Evolutionary conservation across 1,140 invertebrate species (phyloP), one percentile per base, ranked within the genome.

Genomic region (Drosophila setifemur): DNA sequence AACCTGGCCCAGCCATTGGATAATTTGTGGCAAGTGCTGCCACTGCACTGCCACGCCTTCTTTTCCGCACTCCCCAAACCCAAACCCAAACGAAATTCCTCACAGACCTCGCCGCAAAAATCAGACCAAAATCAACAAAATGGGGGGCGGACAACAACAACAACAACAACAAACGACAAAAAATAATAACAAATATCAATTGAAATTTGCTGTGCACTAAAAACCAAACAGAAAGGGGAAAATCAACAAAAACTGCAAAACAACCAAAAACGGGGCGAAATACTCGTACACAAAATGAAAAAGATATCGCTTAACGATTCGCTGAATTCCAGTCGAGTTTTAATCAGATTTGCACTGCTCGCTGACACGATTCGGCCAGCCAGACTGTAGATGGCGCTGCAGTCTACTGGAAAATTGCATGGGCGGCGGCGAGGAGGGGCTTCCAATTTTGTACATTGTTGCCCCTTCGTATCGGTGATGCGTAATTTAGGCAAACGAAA

Each of bases 11-110:
- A 48, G 16, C 28, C 45, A 60, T 45, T 63, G 69, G 69, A 72
- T 72, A 73, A 73, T 72, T 72, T 72, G 69, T 64, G 58, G 67
- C 67, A 71, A 71, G 66, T 71, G 49, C 68, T n/a, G n/a, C n/a
- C n/a, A 12, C 16, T 60, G 67, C 48, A 49, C 12, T 28, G 49
- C 48, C 63, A 68, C 63, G 44, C 48, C 67, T 40, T 39, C 48
- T 35, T 53, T 53, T 57, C 18, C 64, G 28, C 42, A 39, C 43
- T 21, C 45, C 31, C n/a, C n/a, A 39, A 39, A 6, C 33, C 16
- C 48, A 8, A 57, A 50, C 53, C 53, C 66, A 50, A 70, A 44
- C 55, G 70, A 57, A 70, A 70, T 70, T 44, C 55, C 67, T n/a
- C n/a, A 70, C 69, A 68, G 63, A 57, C 37, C 1, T 18, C 8